Conservation (phyloP, 2,113 vertebrate species). For the Callaeas wilsoni region DNA sequence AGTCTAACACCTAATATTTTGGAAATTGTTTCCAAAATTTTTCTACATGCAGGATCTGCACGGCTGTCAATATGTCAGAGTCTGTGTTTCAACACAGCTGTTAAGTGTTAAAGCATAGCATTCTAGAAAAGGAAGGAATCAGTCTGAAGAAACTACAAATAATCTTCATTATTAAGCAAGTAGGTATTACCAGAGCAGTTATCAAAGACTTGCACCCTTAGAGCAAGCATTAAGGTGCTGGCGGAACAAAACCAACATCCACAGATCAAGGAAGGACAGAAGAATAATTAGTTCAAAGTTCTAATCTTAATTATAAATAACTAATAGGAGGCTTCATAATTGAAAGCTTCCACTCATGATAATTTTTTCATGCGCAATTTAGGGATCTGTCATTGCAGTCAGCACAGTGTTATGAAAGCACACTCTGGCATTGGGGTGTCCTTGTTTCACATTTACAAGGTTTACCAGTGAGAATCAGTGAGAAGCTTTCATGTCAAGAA, state of each 20-base stretch:
- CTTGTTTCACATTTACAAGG: neutral
- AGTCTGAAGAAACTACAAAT: neutral
- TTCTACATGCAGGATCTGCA: neutral
- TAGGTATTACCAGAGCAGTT: neutral
- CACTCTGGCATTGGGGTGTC: neutral
- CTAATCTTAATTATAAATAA: constrained; percentile 10
- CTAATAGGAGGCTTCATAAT: neutral
- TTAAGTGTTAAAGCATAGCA: neutral
- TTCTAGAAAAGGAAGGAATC: neutral
- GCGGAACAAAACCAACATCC: neutral
- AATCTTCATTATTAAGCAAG: neutral
- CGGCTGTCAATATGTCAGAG: neutral
- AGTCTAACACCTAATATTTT: neutral
- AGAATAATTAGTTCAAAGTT: neutral
- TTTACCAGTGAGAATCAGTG: neutral
- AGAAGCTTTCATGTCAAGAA: neutral
- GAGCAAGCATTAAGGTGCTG: neutral
- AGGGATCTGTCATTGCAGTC: neutral
- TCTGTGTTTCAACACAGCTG: neutral
- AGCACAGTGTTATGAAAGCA: neutral
- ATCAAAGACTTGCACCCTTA: neutral
- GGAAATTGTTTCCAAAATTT: neutral
- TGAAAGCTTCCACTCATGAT: constrained; percentile 4
- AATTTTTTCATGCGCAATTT: neutral
- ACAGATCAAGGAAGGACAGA: neutral